phyloP scores from a whole-genome alignment of 2,113 vertebrate genomes.

The Callionymus lyra region DNA sequence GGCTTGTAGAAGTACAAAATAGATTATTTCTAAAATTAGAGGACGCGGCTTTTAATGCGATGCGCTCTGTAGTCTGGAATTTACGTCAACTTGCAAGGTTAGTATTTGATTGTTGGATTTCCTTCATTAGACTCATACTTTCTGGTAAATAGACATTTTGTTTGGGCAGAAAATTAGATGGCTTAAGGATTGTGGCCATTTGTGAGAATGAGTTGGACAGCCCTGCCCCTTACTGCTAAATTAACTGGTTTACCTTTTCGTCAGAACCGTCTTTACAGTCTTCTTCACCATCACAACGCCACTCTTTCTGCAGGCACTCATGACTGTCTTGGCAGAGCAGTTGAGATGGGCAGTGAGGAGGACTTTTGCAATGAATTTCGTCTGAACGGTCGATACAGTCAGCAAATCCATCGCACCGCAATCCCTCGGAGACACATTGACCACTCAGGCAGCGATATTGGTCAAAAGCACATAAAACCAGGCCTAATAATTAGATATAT shows the following conservation, averaged over 20 bases:
- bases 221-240: too few relatives aligned
- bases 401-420: conserved; percentile 75
- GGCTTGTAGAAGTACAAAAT: too few relatives aligned
- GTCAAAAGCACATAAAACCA: conserved; percentile 35
- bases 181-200: too few relatives aligned
- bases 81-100: too few relatives aligned
- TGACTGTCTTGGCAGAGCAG: conserved; percentile 64
- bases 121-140: too few relatives aligned
- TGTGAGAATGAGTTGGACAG: too few relatives aligned
- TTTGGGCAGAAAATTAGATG: too few relatives aligned
- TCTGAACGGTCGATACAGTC: conserved; percentile 82
- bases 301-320: conserved; percentile 75
- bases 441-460: conserved; percentile 73
- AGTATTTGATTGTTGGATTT: too few relatives aligned
- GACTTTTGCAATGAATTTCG: conserved; percentile 68
- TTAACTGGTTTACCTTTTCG: conserved; percentile 66
- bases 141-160: too few relatives aligned
- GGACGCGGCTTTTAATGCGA: too few relatives aligned
- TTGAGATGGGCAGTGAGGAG: conserved; percentile 56
- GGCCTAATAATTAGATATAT: conserved; percentile 31
- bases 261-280: conserved; percentile 82
- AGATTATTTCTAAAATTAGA: too few relatives aligned
- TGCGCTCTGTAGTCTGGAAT: too few relatives aligned
- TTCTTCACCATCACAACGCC: conserved; percentile 76
- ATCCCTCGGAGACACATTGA: conserved; percentile 70